Evolutionary conservation across 2,888 invertebrate genomes (phyloP).

Genomic region (Clepsis dumicolana): DNA sequence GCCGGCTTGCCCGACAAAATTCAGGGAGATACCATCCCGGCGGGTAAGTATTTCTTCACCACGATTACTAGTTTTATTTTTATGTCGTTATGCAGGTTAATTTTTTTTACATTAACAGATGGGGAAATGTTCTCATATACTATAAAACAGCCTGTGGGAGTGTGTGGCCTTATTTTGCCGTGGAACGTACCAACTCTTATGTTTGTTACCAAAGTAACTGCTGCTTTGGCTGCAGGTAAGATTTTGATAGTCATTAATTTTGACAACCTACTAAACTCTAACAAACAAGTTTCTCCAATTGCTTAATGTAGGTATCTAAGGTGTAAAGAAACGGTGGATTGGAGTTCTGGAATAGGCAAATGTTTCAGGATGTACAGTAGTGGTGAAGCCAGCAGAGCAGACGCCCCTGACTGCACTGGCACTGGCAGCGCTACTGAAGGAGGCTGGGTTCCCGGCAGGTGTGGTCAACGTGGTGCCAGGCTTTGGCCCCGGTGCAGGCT

Average conservation of each 20-base stretch:
- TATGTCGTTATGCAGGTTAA: background rate
- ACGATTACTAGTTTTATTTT: background rate
- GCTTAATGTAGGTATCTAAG: background rate
- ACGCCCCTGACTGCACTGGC: slow-evolving; percentile 95
- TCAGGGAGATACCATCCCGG: slow-evolving; percentile 2
- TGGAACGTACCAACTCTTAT: slow-evolving; percentile 96
- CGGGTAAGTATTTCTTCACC: background rate
- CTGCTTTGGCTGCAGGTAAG: slow-evolving; percentile 86
- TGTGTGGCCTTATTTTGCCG: slow-evolving; percentile 95
- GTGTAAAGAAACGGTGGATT: background rate
- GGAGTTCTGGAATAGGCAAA: background rate
- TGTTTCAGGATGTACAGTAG: slow-evolving; percentile 89
- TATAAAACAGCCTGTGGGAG: slow-evolving; percentile 84
- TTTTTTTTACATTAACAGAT: slow-evolving; percentile 69
- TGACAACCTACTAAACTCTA: too few relatives aligned
- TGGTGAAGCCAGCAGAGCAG: slow-evolving; percentile 97
- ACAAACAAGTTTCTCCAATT: too few relatives aligned
- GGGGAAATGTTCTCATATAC: slow-evolving; percentile 92
- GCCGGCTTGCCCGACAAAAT: background rate
- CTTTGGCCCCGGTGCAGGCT: slow-evolving; percentile 91
- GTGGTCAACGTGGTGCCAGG: slow-evolving; percentile 96
- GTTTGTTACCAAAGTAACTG: slow-evolving; percentile 95
- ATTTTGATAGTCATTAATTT: background rate
- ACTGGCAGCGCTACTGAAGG: slow-evolving; percentile 91
- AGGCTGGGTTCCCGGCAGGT: slow-evolving; percentile 96